These are phyloP conservation scores for Oophaga pumilio DNA, from an alignment of 2,113 vertebrate species.

Conservation along the genomic window DNA sequence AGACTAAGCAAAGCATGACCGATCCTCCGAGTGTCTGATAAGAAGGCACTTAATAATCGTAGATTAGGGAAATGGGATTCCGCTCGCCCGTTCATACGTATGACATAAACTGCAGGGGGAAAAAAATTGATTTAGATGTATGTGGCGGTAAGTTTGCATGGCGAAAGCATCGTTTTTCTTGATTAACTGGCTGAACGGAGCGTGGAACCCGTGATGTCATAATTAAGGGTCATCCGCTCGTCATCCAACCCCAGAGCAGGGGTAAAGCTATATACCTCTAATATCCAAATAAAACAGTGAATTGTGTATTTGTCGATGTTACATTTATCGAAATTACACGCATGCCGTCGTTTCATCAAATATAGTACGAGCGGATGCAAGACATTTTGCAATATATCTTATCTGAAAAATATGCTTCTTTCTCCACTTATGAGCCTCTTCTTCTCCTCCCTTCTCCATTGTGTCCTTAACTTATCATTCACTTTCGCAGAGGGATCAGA, in stretches of 20 bases:
- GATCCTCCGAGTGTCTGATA: neutral
- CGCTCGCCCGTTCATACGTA: neutral
- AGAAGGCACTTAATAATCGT: conserved; percentile 7
- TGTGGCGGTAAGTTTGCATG: conserved; percentile 15
- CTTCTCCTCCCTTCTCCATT: too few species aligned
- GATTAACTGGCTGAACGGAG: neutral
- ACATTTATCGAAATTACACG: too few species aligned
- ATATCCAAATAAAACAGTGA: neutral
- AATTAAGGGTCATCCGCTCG: neutral
- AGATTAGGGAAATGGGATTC: neutral
- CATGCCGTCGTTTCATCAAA: too few species aligned
- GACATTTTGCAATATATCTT: too few species aligned
- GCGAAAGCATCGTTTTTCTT: conserved; percentile 5
- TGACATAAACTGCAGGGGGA: neutral
- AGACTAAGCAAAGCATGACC: conserved; percentile 8
- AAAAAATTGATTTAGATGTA: conserved; percentile 39
- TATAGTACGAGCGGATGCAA: too few species aligned
- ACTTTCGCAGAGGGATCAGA: too few species aligned
- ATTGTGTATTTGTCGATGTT: neutral
- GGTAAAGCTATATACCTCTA: neutral
- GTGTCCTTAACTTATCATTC: too few species aligned
- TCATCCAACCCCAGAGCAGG: neutral
- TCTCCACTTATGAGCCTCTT: too few species aligned
- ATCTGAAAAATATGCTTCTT: too few species aligned
- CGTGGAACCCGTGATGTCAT: conserved; percentile 18